These are phyloP conservation scores for Conus betulinus DNA, from an alignment of 1,140 invertebrate genomes.

Conservation along the genomic window DNA sequence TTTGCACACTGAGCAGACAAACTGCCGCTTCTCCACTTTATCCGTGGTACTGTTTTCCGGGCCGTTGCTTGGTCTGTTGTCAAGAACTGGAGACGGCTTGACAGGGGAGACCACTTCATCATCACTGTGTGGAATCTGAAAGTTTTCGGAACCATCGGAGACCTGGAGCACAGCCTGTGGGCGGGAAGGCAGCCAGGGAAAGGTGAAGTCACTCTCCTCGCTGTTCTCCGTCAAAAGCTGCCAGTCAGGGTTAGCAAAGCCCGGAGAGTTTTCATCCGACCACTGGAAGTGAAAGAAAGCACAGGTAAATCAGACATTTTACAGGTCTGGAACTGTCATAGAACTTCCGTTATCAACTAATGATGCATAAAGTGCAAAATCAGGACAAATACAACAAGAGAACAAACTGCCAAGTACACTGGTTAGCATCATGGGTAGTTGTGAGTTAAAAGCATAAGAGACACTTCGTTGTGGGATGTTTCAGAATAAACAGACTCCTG, in stretches of 20 bases:
- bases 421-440: too few relatives aligned
- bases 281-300: conserved; percentile 11
- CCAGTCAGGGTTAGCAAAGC: conserved; percentile 21
- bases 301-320: too few relatives aligned
- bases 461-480: too few relatives aligned
- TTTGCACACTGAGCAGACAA: conserved; percentile 5
- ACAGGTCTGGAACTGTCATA: too few relatives aligned
- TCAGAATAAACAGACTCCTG: too few relatives aligned
- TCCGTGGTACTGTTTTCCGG: neutral
- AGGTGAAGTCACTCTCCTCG: conserved; percentile 23
- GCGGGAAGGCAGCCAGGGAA: conserved; percentile 26
- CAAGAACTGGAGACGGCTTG: neutral
- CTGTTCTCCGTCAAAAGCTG: conserved; percentile 24
- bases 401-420: too few relatives aligned
- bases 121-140: conserved; percentile 3
- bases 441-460: too few relatives aligned
- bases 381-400: too few relatives aligned
- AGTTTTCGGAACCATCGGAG: conserved; percentile 14
- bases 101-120: conserved; percentile 18
- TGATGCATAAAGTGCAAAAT: too few relatives aligned
- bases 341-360: too few relatives aligned
- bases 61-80: neutral
- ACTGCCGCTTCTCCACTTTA: neutral
- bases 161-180: conserved; percentile 32
- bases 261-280: conserved; percentile 1